Percentiles rank a stretch among this genome's conserved stretches.
Evolutionary conservation across 2,113 vertebrate species (phyloP).

Genomic region (Agelaius tricolor): DNA sequence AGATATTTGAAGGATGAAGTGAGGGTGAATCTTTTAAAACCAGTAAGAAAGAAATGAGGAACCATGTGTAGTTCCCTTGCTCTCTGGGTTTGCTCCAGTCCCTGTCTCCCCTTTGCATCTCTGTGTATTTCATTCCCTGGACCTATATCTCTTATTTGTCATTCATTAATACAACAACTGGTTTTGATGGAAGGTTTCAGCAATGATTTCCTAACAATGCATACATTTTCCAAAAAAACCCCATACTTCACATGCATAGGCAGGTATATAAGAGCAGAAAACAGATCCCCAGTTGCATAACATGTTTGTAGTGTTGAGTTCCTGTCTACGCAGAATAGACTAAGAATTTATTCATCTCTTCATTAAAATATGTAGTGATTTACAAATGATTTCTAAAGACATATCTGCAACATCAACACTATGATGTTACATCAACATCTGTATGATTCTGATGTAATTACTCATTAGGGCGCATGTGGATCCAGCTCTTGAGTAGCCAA

Average conservation of each 20-base stretch:
- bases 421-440: not conserved
- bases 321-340: not conserved
- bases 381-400: not conserved
- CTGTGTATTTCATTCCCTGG: not conserved
- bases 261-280: not conserved
- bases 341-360: not conserved
- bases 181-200: not conserved
- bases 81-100: not conserved
- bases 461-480: not conserved
- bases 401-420: not conserved
- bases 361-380: slow-evolving; percentile 3
- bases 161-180: not conserved
- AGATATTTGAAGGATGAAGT: not conserved
- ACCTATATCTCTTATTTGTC: not conserved
- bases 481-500: not conserved
- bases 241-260: not conserved
- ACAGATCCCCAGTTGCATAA: not conserved
- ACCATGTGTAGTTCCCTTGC: not conserved
- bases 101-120: fast-evolving
- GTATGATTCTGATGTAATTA: not conserved
- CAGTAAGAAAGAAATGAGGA: not conserved
- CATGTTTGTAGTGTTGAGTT: not conserved
- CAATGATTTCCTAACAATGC: not conserved
- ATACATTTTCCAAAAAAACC: not conserved
- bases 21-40: not conserved